Percentiles rank a stretch among this genome's conserved stretches.
phyloP scores from a whole-genome alignment of 2,888 invertebrate genomes.

The Gisinianus flammeolus region DNA sequence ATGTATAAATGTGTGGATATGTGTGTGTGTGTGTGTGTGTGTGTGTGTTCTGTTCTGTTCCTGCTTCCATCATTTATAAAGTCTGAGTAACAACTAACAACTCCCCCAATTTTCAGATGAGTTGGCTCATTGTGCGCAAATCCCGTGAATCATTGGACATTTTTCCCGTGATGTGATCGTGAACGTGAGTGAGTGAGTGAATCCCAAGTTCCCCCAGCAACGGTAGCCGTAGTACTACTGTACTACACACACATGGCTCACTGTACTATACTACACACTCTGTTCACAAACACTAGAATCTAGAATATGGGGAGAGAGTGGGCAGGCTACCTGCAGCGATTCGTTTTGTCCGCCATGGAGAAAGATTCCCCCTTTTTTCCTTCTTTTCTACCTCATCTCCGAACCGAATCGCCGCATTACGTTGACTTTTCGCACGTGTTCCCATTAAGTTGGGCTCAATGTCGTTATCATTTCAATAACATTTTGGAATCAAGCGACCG shows the following conservation, averaged over 20 bases:
- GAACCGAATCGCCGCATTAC: conserved; percentile 51
- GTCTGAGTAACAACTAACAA: conserved; percentile 27
- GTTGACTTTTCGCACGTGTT: conserved; percentile 53
- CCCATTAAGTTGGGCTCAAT: conserved; percentile 40
- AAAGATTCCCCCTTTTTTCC: conserved; percentile 33
- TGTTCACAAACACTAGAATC: background rate
- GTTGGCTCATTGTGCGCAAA: conserved; percentile 49
- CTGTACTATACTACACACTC: background rate
- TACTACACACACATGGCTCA: background rate
- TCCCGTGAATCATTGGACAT: conserved; percentile 50
- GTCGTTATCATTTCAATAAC: conserved; percentile 48
- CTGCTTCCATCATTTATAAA: conserved; percentile 29
- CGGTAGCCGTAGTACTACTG: background rate
- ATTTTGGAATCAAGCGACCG: conserved; percentile 44
- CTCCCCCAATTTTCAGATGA: conserved; percentile 42
- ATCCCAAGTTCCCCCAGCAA: conserved; percentile 23
- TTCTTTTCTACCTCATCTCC: conserved; percentile 34
- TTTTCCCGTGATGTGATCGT: conserved; percentile 41
- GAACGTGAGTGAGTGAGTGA: conserved; percentile 33
- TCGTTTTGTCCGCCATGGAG: conserved; percentile 46
- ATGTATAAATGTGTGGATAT: background rate
- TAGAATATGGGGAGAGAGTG: background rate
- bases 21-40: conserved; percentile 21
- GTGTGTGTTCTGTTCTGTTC: conserved; percentile 3
- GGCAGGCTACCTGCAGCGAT: conserved; percentile 51